Conservation (phyloP, 2,888 invertebrate species). For the Drosophila austrosaltans region DNA sequence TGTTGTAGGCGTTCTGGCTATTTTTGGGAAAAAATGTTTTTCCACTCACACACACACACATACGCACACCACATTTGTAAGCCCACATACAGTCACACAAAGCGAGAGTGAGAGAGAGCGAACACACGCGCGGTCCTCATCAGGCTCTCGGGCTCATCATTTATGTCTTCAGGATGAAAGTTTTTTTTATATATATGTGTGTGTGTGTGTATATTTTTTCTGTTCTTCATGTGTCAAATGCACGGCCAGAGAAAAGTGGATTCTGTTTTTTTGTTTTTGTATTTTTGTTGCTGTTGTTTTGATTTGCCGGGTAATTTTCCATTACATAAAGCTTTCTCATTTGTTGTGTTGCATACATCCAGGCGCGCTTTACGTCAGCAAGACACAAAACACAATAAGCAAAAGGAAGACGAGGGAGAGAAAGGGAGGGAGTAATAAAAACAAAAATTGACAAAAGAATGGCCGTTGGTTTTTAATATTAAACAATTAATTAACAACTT, state of each 20-base stretch:
- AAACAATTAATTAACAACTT: not conserved
- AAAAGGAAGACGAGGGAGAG: not conserved
- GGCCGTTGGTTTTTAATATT: slow-evolving; percentile 20
- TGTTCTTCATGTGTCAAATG: slow-evolving; percentile 73
- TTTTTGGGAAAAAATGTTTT: slow-evolving; percentile 32
- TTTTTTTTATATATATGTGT: slow-evolving; percentile 6
- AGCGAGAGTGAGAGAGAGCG: slow-evolving; percentile 31
- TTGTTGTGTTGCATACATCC: slow-evolving; percentile 25
- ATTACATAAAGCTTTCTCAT: slow-evolving; percentile 56
- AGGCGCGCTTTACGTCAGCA: slow-evolving; percentile 64
- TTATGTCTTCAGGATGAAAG: slow-evolving; percentile 68
- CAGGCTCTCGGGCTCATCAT: slow-evolving; percentile 20
- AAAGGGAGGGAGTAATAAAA: slow-evolving; percentile 46
- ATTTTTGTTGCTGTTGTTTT: slow-evolving; percentile 43
- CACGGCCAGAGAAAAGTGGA: slow-evolving; percentile 54
- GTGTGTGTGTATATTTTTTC: not conserved
- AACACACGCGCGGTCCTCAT: slow-evolving; percentile 32
- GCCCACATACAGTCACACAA: slow-evolving; percentile 26
- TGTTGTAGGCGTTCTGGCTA: slow-evolving; percentile 33
- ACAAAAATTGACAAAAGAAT: slow-evolving; percentile 52
- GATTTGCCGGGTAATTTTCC: slow-evolving; percentile 58
- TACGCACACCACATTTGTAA: slow-evolving; percentile 1
- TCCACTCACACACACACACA: slow-evolving; percentile 35
- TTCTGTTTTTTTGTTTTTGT: slow-evolving; percentile 13
- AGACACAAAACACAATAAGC: not conserved